Evolutionary conservation across 2,888 invertebrate species (phyloP), one percentile per base, ranked within the genome.

Genomic region (Drosophila barbarae): DNA sequence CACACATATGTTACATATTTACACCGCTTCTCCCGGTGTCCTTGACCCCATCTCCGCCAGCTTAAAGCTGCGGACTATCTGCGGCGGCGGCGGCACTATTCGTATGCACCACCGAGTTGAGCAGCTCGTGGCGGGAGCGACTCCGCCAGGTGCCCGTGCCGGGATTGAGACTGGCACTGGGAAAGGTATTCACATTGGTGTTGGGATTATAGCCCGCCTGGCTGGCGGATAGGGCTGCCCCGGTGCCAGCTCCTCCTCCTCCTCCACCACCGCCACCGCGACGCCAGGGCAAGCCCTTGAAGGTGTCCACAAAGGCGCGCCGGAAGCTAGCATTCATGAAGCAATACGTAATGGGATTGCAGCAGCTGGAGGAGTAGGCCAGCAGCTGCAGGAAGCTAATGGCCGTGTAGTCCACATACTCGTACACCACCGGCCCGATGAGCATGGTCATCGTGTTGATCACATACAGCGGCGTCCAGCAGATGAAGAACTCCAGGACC

Each of bases 281-380:
- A 2, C 72, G 73, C 70, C 78, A 82, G 2, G 85, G 81, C 47
- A 81, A 12, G 1, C 70, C 79, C 61, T 78, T 78, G 34, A 78
- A 78, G 18, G 78, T 82, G 34, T 78, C 82, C n/a, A 78, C 76
- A n/a, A 78, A 78, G 39, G 95, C 94, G 72, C 94, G 94, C 7
- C 95, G 90, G 86, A 97, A 97, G 87, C 95, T 95, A 73, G 93
- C 92, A 89, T 96, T 97, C 95, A 97, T 95, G 90, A 97, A 96
- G 90, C 96, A 96, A 88, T 96, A 97, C 0, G 96, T 97, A 80
- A 97, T 95, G 0, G 96, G 96, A 87, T 97, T 97, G 87, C 95
- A 95, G 87, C 96, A 96, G 8, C 95, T 94, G 1, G 95, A 95
- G 53, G 94, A 92, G 87, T 95, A 96, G 0, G 95, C 95, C 51